Evolutionary conservation across 2,888 invertebrate species (phyloP).

Genomic region (Pterostichus madidus): DNA sequence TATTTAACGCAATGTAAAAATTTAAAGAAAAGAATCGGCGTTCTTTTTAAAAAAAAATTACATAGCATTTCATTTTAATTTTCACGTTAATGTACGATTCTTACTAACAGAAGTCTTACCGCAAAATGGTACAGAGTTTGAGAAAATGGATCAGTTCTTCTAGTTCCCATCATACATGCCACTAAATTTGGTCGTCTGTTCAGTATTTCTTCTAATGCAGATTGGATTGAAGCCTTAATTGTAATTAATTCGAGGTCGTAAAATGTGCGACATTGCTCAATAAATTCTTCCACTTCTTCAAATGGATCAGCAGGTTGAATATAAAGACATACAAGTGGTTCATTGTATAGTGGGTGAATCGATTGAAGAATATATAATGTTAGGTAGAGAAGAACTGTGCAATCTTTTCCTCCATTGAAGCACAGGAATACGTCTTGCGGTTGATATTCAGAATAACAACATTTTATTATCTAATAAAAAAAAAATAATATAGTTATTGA

Average conservation of each 20-base stretch:
- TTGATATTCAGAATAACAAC: slow-evolving; percentile 83
- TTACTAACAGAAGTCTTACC: slow-evolving; percentile 69
- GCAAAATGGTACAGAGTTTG: slow-evolving; percentile 84
- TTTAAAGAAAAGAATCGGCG: too few relatives aligned
- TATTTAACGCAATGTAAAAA: too few relatives aligned
- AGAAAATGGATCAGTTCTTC: slow-evolving; percentile 92
- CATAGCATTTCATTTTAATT: slow-evolving; percentile 1
- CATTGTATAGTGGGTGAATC: slow-evolving; percentile 72
- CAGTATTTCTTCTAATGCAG: slow-evolving; percentile 83
- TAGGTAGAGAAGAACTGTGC: slow-evolving; percentile 93
- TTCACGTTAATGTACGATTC: neutral
- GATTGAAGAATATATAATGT: slow-evolving; percentile 78
- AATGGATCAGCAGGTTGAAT: slow-evolving; percentile 90
- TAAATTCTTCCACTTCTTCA: slow-evolving; percentile 91
- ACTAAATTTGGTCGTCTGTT: slow-evolving; percentile 82
- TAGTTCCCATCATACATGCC: slow-evolving; percentile 95
- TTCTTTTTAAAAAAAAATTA: too few relatives aligned
- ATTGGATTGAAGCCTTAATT: slow-evolving; percentile 85
- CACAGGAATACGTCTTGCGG: slow-evolving; percentile 90
- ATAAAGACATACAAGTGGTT: slow-evolving; percentile 85
- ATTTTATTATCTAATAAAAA: slow-evolving; percentile 80
- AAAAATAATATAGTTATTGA: neutral
- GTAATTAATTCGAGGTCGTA: slow-evolving; percentile 87
- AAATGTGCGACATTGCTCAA: slow-evolving; percentile 83
- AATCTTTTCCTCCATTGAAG: slow-evolving; percentile 99